Evolutionary conservation across 2,797 vertebrate genomes (phyloP), one percentile per base, ranked within the genome.

Genomic region (Mionectes olivaceus): DNA sequence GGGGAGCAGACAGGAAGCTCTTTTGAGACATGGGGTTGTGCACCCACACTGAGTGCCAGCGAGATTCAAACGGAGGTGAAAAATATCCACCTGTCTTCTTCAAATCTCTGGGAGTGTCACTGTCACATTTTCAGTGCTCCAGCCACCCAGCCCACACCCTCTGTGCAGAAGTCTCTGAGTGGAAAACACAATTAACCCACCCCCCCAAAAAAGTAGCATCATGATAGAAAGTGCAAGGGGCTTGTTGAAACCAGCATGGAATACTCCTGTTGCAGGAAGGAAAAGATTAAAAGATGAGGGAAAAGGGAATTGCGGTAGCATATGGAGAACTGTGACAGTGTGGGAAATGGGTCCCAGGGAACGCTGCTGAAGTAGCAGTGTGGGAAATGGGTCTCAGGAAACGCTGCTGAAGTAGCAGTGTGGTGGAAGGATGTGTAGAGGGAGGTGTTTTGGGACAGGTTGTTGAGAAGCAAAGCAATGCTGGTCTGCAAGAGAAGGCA

Each of bases 1-100:
- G 23, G 46, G 68, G 30, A 83, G 12, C 21, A 50, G 28, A 76
- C 3, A 71, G 47, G 44, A 53, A 68, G 35, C 14, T 60, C 13
- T 33, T 88, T n/a, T 0, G 4, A 90, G 47, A 37, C 76, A 22
- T 63, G 19, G 35, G 24, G 14, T 37, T 39, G 47, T 65, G 43
- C 44, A 28, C 33, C 5, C 32, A 7, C 4, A 0, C 46, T 32
- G 27, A 2, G 2, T 46, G 55, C 24, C 46, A 61, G 19, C 0
- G 4, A 89, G 43, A 19, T 53, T 60, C 74, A 63, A 70, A 46
- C 3, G 21, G n/a, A 69, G 32, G 22, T 12, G 7, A 64, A 80
- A 70, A 59, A 52, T 35, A 18, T 15, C 27, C 41, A 57, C 3
- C 43, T 55, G 24, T 23, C 56, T 43, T 41, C 47, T 70, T 49